Evolutionary conservation across 2,113 vertebrate genomes (phyloP).

Genomic region (Cacatua alba): DNA sequence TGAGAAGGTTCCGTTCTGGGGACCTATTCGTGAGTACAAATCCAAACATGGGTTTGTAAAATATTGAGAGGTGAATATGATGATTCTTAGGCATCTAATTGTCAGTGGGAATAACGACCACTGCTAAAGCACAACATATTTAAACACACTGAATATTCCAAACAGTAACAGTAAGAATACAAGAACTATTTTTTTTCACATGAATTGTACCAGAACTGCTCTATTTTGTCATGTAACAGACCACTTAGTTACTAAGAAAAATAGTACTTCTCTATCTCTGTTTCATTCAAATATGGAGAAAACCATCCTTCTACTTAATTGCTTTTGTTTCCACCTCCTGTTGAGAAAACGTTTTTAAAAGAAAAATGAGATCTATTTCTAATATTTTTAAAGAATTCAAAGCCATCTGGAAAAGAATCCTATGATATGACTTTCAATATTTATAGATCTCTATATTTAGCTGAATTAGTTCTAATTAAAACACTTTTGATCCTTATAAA

Average conservation of each 20-base stretch:
- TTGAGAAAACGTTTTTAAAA: neutral
- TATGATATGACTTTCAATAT: neutral
- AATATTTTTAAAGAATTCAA: neutral
- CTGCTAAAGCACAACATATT: neutral
- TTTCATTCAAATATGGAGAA: neutral
- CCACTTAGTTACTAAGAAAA: neutral
- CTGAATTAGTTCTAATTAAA: neutral
- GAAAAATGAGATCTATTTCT: neutral
- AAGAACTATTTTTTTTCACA: neutral
- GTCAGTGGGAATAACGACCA: neutral
- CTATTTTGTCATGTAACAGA: neutral
- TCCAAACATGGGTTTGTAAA: neutral
- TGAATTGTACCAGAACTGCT: neutral
- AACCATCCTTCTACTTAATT: neutral
- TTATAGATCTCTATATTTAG: neutral
- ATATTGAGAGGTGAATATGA: accelerated
- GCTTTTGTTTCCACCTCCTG: neutral
- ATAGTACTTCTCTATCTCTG: neutral
- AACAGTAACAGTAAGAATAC: neutral
- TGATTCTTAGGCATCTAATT: neutral
- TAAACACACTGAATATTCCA: neutral
- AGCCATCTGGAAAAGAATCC: neutral
- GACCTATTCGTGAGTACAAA: neutral
- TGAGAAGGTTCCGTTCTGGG: neutral
- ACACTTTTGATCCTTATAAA: neutral